Base-by-base conservation (phyloP, 2,888 invertebrate genomes). In the Papilio elwesi region DNA sequence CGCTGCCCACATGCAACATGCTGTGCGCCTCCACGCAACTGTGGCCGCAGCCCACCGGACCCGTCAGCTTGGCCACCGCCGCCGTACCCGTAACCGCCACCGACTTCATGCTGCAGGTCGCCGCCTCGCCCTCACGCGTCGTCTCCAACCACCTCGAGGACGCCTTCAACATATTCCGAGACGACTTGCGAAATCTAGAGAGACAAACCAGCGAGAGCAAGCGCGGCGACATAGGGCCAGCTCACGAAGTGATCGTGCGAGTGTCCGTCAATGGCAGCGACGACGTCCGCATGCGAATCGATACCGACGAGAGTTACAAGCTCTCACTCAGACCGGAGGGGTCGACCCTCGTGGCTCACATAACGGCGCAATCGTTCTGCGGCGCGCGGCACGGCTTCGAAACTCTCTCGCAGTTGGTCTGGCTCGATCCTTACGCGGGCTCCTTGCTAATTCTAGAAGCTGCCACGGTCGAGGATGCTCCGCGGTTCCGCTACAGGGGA, bases 41-140 rank as follows among this genome's bases (percentile, higher is more conserved):
- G 43, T 97, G 97, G 97, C 97, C 97, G 47, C 96, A 96, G 86
- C 97, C 97, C 68, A 97, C 97, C 3, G 96, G 96, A 0, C 95
- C 95, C 73, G 95, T 96, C 48, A 93, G 95, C 76, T 93, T 97
- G 38, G 96, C 96, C 76, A 95, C 95, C 16, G 95, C 95, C 70
- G 95, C 96, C 38, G 92, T 95, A 26, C 94, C 95, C 43, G 95
- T 96, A 77, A 89, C 93, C 70, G 89, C 94, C 15, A 89, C 94
- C 73, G 92, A 92, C 67, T 87, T 96, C 74, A 86, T 89, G 13
- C 88, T 95, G 65, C 89, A 94, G 74, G 85, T 94, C 8, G 70
- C 83, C 5, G 78, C 89, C 0, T 83, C 88, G 9, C 94, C 94
- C 6, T 91, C 91, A 0, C 78, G 76, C 1, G 91, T 83, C 77